Evolutionary conservation across 2,888 invertebrate genomes (phyloP).

Genomic region (Kuschelorhynchus macadamiae): DNA sequence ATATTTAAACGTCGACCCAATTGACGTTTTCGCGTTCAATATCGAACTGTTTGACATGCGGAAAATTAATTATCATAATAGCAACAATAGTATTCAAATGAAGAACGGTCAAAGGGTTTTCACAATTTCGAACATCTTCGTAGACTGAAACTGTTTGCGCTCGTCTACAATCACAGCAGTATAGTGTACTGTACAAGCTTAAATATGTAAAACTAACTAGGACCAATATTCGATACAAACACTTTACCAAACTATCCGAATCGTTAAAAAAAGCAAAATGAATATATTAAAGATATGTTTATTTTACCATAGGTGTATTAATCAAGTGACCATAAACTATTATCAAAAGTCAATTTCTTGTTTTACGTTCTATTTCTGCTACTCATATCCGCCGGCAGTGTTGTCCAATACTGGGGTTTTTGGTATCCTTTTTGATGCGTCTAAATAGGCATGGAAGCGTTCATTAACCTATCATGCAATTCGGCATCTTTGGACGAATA

Average conservation of each 20-base stretch:
- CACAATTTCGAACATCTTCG: not conserved
- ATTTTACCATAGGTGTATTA: conserved; percentile 9
- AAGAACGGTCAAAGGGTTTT: conserved; percentile 8
- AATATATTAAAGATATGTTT: conserved; percentile 7
- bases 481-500: not conserved
- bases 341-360: conserved; percentile 7
- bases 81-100: conserved; percentile 14
- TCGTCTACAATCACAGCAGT: not conserved
- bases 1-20: conserved; percentile 16
- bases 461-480: not conserved
- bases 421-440: not conserved
- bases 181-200: not conserved
- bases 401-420: conserved; percentile 9
- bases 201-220: not conserved
- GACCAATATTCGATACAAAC: conserved; percentile 7
- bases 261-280: not conserved
- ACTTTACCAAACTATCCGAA: not conserved
- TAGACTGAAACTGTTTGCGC: conserved; percentile 6
- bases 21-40: conserved; percentile 14
- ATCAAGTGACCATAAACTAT: not conserved
- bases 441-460: not conserved
- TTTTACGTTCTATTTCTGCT: conserved; percentile 7
- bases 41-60: not conserved
- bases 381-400: conserved; percentile 7
- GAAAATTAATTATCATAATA: conserved; percentile 12